Conservation (phyloP, 2,113 vertebrate genomes). For the Psilopogon haemacephalus region DNA sequence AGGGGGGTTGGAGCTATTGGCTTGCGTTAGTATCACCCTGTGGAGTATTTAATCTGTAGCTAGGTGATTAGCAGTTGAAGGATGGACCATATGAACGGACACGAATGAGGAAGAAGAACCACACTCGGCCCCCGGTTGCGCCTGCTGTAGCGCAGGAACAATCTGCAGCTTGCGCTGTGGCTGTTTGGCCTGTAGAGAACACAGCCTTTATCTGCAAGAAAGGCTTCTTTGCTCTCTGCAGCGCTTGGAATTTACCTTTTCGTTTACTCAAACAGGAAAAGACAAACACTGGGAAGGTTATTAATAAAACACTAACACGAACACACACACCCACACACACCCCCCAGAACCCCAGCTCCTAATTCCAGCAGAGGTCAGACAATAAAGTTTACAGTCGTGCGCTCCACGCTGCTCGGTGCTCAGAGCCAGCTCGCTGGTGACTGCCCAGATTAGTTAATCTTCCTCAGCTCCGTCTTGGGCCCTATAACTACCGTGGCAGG, state of each 20-base stretch:
- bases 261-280: slow-evolving; percentile 36
- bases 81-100: not conserved
- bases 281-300: slow-evolving; percentile 50
- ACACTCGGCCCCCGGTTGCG: not conserved
- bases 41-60: not conserved
- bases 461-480: slow-evolving; percentile 68
- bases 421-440: not conserved
- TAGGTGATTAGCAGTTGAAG: not conserved
- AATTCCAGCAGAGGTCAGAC: slow-evolving; percentile 29
- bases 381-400: slow-evolving; percentile 37
- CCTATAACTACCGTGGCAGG: slow-evolving; percentile 55
- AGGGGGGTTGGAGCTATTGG: not conserved
- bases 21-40: not conserved
- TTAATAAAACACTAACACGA: slow-evolving; percentile 58
- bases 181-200: not conserved
- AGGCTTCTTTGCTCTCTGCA: slow-evolving; percentile 23
- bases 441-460: slow-evolving; percentile 51
- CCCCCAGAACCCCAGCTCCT: not conserved
- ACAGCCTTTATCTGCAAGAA: not conserved
- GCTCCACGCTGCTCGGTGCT: not conserved
- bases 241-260: slow-evolving; percentile 35
- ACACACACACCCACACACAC: too few species aligned
- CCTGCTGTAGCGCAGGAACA: not conserved
- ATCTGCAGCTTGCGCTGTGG: not conserved
- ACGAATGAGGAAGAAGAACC: not conserved